These are phyloP conservation scores for Erythrolamprus reginae DNA, from an alignment of 2,113 vertebrate genomes.

Conservation along the genomic window DNA sequence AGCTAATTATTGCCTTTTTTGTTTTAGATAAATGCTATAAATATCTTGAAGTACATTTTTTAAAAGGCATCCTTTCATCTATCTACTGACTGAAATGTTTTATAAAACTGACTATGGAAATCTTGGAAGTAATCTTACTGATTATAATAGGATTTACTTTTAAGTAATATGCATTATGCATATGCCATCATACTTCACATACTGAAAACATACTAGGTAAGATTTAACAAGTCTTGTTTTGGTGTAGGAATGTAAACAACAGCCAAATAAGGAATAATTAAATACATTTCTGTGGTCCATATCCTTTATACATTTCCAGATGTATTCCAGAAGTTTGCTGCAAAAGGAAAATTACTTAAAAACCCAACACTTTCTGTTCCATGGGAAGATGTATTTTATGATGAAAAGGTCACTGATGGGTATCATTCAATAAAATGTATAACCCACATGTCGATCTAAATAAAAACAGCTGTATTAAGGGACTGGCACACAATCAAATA, in stretches of 20 bases:
- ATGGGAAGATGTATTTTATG: not conserved
- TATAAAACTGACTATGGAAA: not conserved
- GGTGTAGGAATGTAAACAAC: not conserved
- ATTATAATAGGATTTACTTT: not conserved
- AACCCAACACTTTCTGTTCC: not conserved
- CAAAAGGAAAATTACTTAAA: not conserved
- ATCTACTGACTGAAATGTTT: not conserved
- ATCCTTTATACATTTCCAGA: not conserved
- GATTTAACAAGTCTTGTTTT: not conserved
- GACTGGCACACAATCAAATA: not conserved
- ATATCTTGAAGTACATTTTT: not conserved
- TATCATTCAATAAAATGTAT: not conserved
- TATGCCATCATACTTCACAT: not conserved
- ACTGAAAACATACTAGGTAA: not conserved
- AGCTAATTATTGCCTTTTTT: not conserved
- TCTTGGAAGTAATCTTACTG: not conserved
- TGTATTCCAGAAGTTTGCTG: not conserved
- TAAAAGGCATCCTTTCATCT: not conserved
- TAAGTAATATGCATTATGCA: not conserved
- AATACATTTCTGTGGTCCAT: not conserved
- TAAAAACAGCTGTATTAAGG: not conserved
- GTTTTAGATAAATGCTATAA: not conserved
- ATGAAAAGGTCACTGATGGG: not conserved
- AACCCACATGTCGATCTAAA: not conserved
- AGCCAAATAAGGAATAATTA: not conserved